phyloP scores from a whole-genome alignment of 2,113 vertebrate species.

The Myocastor coypus region DNA sequence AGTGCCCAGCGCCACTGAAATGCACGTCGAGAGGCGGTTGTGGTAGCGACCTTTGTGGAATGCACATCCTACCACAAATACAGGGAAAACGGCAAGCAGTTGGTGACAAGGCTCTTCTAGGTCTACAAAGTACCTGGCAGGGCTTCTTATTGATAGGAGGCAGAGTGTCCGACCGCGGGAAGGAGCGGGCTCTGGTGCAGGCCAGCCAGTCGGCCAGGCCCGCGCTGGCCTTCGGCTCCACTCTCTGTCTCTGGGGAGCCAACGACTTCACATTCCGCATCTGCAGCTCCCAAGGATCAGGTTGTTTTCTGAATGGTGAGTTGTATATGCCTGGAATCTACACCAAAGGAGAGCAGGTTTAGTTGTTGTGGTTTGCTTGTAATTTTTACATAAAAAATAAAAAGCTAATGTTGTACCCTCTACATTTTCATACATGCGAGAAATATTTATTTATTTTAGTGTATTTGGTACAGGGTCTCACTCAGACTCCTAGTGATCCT shows the following conservation, averaged over 20 bases:
- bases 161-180: slow-evolving; percentile 81
- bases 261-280: slow-evolving; percentile 89
- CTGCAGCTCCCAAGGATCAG: slow-evolving; percentile 93
- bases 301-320: slow-evolving; percentile 91
- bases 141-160: slow-evolving; percentile 89
- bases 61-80: neutral
- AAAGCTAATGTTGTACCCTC: neutral
- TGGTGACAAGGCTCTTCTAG: neutral
- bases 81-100: neutral
- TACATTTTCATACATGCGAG: neutral
- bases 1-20: neutral
- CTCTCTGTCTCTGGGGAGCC: slow-evolving; percentile 63
- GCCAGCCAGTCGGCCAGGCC: slow-evolving; percentile 78
- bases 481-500: too few relatives aligned
- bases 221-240: neutral
- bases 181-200: slow-evolving; percentile 74
- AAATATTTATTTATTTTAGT: too few relatives aligned
- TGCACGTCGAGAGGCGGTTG: neutral
- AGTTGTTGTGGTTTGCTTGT: neutral
- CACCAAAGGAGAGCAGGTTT: slow-evolving; percentile 30
- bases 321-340: slow-evolving; percentile 95
- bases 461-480: too few relatives aligned
- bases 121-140: slow-evolving; percentile 89
- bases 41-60: neutral
- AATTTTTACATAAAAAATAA: neutral